phyloP scores from a whole-genome alignment of 2,113 vertebrate genomes.

The Bettongia penicillata region DNA sequence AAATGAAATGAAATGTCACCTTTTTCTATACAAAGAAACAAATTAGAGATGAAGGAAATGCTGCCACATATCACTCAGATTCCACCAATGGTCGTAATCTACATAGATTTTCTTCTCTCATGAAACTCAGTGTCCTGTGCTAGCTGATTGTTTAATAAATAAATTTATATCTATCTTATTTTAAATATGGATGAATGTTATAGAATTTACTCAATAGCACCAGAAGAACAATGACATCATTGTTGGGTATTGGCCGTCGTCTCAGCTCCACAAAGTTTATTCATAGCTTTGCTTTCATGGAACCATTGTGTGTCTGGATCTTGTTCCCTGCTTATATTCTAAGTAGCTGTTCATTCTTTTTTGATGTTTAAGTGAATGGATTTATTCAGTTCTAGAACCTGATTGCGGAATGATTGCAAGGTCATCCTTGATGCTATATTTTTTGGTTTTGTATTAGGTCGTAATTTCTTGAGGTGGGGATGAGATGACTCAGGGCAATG shows the following conservation, averaged over 20 bases:
- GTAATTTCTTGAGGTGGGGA: conserved; percentile 17
- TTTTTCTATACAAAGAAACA: conserved; percentile 55
- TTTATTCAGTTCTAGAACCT: conserved; percentile 29
- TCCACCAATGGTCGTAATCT: conserved; percentile 65
- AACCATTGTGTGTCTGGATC: conserved; percentile 83
- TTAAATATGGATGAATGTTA: conserved; percentile 58
- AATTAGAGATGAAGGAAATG: conserved; percentile 57
- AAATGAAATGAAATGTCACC: conserved; percentile 51
- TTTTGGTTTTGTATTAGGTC: conserved; percentile 42
- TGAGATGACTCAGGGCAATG: background rate
- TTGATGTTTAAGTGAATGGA: conserved; percentile 52
- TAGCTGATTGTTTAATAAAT: conserved; percentile 46
- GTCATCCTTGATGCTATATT: conserved; percentile 39
- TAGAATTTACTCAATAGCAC: background rate
- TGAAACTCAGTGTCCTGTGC: conserved; percentile 62
- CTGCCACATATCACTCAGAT: conserved; percentile 69
- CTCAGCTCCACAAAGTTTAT: conserved; percentile 51
- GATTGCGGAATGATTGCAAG: conserved; percentile 20
- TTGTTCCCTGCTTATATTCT: conserved; percentile 84
- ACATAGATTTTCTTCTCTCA: conserved; percentile 61
- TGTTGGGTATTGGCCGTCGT: conserved; percentile 26
- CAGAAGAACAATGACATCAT: conserved; percentile 41
- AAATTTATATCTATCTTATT: conserved; percentile 59
- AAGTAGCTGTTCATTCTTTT: conserved; percentile 53
- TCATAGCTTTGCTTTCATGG: conserved; percentile 76